Percentiles rank a stretch among this genome's conserved stretches.
phyloP scores from a whole-genome alignment of 2,797 vertebrate species.

The Echeneis naucrates region DNA sequence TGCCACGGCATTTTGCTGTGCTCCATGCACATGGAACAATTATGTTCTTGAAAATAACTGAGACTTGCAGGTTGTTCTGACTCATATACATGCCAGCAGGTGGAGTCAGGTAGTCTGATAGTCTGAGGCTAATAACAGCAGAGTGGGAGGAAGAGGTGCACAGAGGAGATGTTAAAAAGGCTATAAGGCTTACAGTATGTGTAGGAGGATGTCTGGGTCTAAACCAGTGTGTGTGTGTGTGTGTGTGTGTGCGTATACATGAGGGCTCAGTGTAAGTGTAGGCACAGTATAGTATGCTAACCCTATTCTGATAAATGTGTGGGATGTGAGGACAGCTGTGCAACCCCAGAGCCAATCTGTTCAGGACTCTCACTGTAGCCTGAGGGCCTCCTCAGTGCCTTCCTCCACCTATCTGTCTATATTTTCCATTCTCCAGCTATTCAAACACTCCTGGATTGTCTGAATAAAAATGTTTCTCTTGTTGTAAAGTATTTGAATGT shows the following conservation, averaged over 20 bases:
- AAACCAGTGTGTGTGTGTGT: conserved; percentile 26
- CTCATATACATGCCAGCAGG: conserved; percentile 66
- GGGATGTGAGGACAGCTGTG: conserved; percentile 67
- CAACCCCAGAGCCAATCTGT: conserved; percentile 67
- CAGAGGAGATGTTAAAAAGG: conserved; percentile 69
- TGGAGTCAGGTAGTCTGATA: conserved; percentile 72
- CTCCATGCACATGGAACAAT: conserved; percentile 57
- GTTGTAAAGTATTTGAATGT: conserved; percentile 4
- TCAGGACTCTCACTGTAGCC: conserved; percentile 68
- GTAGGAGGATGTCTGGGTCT: conserved; percentile 31
- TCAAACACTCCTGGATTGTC: conserved; percentile 49
- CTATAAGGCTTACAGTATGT: conserved; percentile 55
- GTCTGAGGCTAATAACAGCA: conserved; percentile 74
- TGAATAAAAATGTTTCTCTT: conserved; percentile 24
- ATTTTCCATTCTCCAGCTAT: conserved; percentile 50
- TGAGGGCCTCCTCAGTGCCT: conserved; percentile 63
- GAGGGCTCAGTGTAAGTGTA: conserved; percentile 54
- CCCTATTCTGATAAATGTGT: conserved; percentile 72
- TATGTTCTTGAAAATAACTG: conserved; percentile 60
- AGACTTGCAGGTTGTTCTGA: conserved; percentile 66
- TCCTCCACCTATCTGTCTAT: conserved; percentile 63
- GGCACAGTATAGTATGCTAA: conserved; percentile 55
- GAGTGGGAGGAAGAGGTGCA: conserved; percentile 78
- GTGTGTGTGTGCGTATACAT: conserved; percentile 42
- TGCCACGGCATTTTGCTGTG: conserved; percentile 34